Conservation (phyloP, 2,113 vertebrate genomes). For the Campylorhamphus procurvoides region DNA sequence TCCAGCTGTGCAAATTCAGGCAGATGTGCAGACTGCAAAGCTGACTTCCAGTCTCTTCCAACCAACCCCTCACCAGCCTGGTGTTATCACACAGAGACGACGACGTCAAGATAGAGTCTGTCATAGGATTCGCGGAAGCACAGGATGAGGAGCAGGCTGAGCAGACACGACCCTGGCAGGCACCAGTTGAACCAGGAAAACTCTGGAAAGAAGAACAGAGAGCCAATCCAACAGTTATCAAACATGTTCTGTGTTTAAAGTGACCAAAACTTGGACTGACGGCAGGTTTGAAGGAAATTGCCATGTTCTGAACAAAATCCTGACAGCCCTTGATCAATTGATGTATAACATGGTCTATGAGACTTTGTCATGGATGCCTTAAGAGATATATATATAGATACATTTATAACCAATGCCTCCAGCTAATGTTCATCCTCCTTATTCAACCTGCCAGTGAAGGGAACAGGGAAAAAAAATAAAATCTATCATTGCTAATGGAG, state of each 20-base stretch:
- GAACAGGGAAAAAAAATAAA: neutral
- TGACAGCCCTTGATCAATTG: neutral
- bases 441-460: constrained; percentile 20
- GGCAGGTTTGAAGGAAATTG: neutral
- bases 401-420: neutral
- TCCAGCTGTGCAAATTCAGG: constrained; percentile 64
- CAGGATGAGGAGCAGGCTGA: constrained; percentile 93
- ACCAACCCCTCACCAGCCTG: neutral
- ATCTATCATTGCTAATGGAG: constrained; percentile 38
- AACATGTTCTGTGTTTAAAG: neutral
- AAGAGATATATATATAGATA: neutral
- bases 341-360: neutral
- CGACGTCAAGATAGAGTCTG: constrained; percentile 96
- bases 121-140: constrained; percentile 98
- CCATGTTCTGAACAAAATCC: neutral
- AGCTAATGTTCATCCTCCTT: constrained; percentile 10
- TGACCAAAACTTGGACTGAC: neutral
- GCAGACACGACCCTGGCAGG: constrained; percentile 91
- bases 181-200: constrained; percentile 99
- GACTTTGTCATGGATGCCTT: neutral
- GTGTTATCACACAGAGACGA: constrained; percentile 86
- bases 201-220: constrained; percentile 79
- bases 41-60: constrained; percentile 47
- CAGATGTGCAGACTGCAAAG: constrained; percentile 44
- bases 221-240: neutral